Evolutionary conservation across 2,113 vertebrate genomes (phyloP).

Genomic region (Hippopotamus amphibius): DNA sequence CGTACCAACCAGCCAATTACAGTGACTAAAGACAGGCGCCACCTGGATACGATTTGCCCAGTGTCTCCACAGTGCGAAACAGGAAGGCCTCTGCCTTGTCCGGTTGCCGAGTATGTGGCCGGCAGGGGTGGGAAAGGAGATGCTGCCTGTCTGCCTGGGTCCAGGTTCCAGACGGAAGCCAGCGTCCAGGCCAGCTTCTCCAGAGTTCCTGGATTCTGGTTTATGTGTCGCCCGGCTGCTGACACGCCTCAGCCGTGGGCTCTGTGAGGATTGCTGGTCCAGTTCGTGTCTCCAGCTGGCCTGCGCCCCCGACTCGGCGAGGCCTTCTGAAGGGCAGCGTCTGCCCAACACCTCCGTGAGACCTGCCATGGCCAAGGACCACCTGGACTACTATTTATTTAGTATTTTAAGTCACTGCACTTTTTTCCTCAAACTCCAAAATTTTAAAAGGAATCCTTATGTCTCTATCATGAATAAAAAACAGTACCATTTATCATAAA

Average conservation of each 20-base stretch:
- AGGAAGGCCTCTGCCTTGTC: background rate
- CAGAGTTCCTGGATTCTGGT: background rate
- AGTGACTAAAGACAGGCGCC: background rate
- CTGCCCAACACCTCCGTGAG: background rate
- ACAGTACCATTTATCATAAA: background rate
- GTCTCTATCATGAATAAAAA: background rate
- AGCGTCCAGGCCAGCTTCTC: background rate
- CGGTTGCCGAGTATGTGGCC: accelerated
- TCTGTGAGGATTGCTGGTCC: background rate
- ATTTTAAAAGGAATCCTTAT: background rate
- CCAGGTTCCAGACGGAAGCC: background rate
- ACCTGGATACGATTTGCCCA: background rate
- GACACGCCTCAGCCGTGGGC: accelerated
- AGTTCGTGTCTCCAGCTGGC: background rate
- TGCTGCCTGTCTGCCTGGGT: background rate
- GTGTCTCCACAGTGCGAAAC: accelerated
- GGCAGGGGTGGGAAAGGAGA: background rate
- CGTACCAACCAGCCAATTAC: background rate
- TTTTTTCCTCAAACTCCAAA: background rate
- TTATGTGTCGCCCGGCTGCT: accelerated
- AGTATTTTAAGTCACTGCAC: background rate
- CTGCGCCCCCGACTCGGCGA: accelerated
- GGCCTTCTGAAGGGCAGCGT: background rate
- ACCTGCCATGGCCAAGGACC: background rate
- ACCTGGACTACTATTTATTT: background rate